These are phyloP conservation scores for Abrostola triplasia DNA, from an alignment of 2,888 invertebrate genomes.

Conservation along the genomic window DNA sequence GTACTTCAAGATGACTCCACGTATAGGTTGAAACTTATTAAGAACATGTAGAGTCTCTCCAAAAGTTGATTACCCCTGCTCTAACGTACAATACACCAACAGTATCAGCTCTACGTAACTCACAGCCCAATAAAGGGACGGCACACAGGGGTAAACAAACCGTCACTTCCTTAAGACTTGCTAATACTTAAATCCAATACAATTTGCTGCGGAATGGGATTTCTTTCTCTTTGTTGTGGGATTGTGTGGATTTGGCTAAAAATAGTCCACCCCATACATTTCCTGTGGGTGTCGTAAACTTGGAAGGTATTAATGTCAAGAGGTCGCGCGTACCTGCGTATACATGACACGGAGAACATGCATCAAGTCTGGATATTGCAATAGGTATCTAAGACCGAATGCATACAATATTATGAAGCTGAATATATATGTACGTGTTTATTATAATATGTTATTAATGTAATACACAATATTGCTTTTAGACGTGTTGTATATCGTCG, in stretches of 20 bases:
- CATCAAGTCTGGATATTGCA: too few species aligned
- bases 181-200: conserved; percentile 28
- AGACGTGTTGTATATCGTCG: too few species aligned
- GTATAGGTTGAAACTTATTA: too few species aligned
- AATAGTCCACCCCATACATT: conserved; percentile 26
- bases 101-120: background rate
- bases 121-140: conserved; percentile 6
- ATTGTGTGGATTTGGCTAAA: conserved; percentile 20
- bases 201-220: conserved; percentile 28
- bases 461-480: too few species aligned
- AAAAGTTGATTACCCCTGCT: background rate
- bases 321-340: conserved; percentile 14
- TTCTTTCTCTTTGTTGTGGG: conserved; percentile 16
- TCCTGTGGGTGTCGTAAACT: conserved; percentile 27
- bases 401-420: too few species aligned
- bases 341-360: too few species aligned
- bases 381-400: too few species aligned
- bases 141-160: conserved; percentile 19
- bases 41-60: background rate
- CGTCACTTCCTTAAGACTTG: conserved; percentile 18
- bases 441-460: too few species aligned
- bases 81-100: background rate
- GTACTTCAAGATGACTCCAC: too few species aligned
- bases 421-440: too few species aligned
- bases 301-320: conserved; percentile 22